Evolutionary conservation across 2,888 invertebrate species (phyloP).

Genomic region (Cheilosia vulpina): DNA sequence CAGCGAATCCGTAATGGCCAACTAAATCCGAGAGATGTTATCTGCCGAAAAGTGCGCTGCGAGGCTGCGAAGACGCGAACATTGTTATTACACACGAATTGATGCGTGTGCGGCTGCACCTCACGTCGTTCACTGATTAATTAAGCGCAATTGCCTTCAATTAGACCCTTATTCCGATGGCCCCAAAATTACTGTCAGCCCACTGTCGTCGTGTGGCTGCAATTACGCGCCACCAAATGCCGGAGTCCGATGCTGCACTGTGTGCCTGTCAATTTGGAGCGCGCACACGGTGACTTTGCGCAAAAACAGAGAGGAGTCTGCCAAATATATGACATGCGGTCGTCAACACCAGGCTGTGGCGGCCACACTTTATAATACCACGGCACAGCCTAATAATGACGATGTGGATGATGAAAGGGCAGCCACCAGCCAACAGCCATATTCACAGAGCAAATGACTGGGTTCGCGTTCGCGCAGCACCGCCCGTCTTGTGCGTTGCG

Average conservation of each 20-base stretch:
- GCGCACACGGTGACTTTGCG: slow-evolving; percentile 12
- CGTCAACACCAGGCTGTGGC: slow-evolving; percentile 64
- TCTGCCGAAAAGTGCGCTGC: slow-evolving; percentile 15
- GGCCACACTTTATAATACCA: slow-evolving; percentile 59
- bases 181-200: slow-evolving; percentile 66
- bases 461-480: slow-evolving; percentile 45
- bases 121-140: slow-evolving; percentile 75
- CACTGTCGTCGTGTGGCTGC: slow-evolving; percentile 73
- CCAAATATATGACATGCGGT: slow-evolving; percentile 68
- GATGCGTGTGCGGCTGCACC: slow-evolving; percentile 69
- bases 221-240: slow-evolving; percentile 43
- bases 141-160: slow-evolving; percentile 75
- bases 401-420: slow-evolving; percentile 74
- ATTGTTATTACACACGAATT: slow-evolving; percentile 70
- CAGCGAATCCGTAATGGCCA: slow-evolving; percentile 43
- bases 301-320: slow-evolving; percentile 33
- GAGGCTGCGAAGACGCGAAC: slow-evolving; percentile 47
- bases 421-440: slow-evolving; percentile 51
- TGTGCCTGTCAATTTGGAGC: slow-evolving; percentile 19
- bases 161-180: slow-evolving; percentile 73
- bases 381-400: slow-evolving; percentile 68
- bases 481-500: background rate
- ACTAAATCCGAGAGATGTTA: slow-evolving; percentile 10
- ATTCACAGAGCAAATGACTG: slow-evolving; percentile 64
- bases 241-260: no score